These are phyloP conservation scores for Melospiza georgiana DNA, from an alignment of 2,113 vertebrate species.

Conservation along the genomic window DNA sequence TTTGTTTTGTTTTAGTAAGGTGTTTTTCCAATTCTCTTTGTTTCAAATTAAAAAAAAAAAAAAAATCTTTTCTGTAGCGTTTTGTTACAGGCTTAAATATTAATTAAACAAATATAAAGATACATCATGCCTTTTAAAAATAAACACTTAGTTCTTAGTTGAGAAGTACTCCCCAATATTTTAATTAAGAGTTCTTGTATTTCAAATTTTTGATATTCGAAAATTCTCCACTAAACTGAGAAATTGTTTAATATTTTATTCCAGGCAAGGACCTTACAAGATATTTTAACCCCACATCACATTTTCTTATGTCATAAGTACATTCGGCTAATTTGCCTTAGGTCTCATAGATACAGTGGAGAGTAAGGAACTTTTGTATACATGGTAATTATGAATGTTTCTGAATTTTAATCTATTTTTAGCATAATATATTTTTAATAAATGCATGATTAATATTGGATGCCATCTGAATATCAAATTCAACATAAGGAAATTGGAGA, in stretches of 20 bases:
- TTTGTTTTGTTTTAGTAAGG: not conserved
- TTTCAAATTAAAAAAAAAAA: not conserved
- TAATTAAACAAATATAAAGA: not conserved
- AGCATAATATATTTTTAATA: not conserved
- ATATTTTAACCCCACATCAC: not conserved
- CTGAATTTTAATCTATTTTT: not conserved
- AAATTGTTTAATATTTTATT: not conserved
- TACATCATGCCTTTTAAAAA: not conserved
- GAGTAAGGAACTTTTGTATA: not conserved
- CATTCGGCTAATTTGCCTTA: not conserved
- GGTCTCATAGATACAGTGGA: not conserved
- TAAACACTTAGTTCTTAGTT: not conserved
- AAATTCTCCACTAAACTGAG: not conserved
- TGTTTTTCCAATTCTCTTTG: not conserved
- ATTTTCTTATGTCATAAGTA: not conserved
- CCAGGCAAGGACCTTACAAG: not conserved
- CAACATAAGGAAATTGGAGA: not conserved
- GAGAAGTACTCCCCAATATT: not conserved
- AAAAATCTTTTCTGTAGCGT: not conserved
- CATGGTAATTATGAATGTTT: not conserved
- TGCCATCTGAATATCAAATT: not conserved
- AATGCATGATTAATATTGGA: not conserved
- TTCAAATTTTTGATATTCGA: not conserved
- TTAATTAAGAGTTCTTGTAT: not conserved
- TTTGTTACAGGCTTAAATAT: not conserved